Base-by-base conservation (phyloP, 2,888 invertebrate species). In the Habrosyne pyritoides region DNA sequence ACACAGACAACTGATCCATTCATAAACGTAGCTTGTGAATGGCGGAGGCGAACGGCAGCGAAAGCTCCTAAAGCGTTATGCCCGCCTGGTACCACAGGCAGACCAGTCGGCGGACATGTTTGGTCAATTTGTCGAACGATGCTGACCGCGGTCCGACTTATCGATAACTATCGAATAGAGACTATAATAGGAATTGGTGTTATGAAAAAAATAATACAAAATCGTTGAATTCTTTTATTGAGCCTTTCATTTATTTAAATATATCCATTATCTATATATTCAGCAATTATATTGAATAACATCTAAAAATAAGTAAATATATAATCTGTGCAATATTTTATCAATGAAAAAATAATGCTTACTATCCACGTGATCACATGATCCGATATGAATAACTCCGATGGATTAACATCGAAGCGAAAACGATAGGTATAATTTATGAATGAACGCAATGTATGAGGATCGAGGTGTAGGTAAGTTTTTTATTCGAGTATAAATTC, bases 21-120 rank as follows among this genome's bases (percentile, higher is more conserved):
- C 87, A 85, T 80, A 68, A 73, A 65, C 53, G 67, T 69, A 64
- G 73, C 69, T 75, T 67, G 64, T 86, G 86, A 87, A 87, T 86
- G 90, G 73, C 64, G 69, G 69, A 63, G 71, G 79, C 84, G 86
- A 84, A 86, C 88, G 87, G 61, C 88, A 87, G 61, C 58, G 63
- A 69, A 65, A 69, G 65, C 68, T 68, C 61, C 47, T 26, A 60
- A 60, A 73, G 73, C 72, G 73, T 81, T 81, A 82, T 90, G 83
- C 57, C 66, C 74, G 83, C 91, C 88, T 90, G 81, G 91, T 91
- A 90, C 79, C 67, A 65, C 73, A 63, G 73, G 64, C 73, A 72
- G 83, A 88, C 83, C 73, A 77, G 81, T 89, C 75, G 83, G 81
- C 88, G 71, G 89, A 91, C 89, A 87, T 87, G 84, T 91, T 50